Conservation (phyloP, 2,888 invertebrate species). For the Pyrrhia umbra region DNA sequence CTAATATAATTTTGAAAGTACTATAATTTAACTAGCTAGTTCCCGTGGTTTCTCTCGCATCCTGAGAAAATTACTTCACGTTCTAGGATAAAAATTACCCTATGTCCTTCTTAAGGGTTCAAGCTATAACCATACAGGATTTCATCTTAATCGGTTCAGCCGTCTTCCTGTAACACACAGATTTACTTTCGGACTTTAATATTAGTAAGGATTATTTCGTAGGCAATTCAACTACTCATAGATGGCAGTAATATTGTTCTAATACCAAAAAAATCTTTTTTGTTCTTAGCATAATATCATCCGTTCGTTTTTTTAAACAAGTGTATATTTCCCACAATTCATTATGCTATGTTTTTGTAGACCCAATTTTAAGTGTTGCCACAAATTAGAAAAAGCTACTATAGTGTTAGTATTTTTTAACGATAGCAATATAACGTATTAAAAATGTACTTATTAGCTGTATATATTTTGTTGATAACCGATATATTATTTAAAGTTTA, state of each 20-base stretch:
- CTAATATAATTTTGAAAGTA: background rate
- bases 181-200: no score
- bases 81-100: no score
- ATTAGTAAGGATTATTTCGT: no score
- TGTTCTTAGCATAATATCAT: no score
- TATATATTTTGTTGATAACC: conserved; percentile 47
- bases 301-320: background rate
- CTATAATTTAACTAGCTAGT: no score
- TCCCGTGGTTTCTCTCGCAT: no score
- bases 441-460: conserved; percentile 61
- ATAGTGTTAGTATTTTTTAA: conserved; percentile 39
- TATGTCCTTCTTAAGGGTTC: no score
- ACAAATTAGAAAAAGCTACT: conserved; percentile 42
- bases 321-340: background rate
- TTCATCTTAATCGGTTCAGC: no score
- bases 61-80: no score
- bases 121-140: no score
- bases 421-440: conserved; percentile 52
- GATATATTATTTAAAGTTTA: conserved; percentile 44
- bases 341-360: conserved; percentile 18
- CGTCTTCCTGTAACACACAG: no score
- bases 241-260: background rate
- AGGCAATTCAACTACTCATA: background rate
- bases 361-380: conserved; percentile 36
- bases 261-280: conserved; percentile 1